phyloP scores from a whole-genome alignment of 2,113 vertebrate species.

The Girardinichthys multiradiatus region DNA sequence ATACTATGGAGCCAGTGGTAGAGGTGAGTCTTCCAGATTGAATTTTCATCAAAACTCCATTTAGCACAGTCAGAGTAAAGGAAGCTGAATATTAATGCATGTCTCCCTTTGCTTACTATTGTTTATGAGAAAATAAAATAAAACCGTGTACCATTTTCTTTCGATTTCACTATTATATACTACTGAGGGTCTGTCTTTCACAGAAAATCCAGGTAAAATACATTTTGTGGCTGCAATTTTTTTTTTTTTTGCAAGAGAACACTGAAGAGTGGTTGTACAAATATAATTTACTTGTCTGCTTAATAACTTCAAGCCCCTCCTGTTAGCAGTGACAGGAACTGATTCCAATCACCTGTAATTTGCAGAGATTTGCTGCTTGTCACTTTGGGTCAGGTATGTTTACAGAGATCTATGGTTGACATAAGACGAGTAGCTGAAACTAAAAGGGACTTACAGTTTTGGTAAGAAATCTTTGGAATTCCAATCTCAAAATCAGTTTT shows the following conservation, averaged over 20 bases:
- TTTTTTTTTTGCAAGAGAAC: background rate
- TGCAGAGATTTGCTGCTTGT: conserved; percentile 12
- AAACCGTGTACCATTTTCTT: too few relatives aligned
- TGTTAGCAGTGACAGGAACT: conserved; percentile 23
- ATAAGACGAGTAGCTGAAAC: conserved; percentile 1
- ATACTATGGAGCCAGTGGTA: too few relatives aligned
- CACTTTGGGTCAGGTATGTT: conserved; percentile 42
- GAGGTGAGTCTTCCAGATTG: too few relatives aligned
- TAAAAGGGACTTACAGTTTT: background rate
- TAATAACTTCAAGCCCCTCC: conserved; percentile 33
- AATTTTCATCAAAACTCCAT: too few relatives aligned
- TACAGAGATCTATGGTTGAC: conserved; percentile 21
- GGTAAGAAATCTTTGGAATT: background rate
- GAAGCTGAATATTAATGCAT: too few relatives aligned
- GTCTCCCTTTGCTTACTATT: too few relatives aligned
- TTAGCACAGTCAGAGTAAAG: too few relatives aligned
- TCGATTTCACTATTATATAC: too few relatives aligned
- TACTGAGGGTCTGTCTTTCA: background rate
- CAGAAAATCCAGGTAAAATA: background rate
- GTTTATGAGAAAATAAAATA: too few relatives aligned
- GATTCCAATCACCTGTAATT: conserved; percentile 57
- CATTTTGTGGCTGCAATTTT: background rate
- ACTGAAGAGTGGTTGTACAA: background rate
- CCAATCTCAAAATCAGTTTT: too few relatives aligned
- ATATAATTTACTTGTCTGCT: conserved; percentile 36